Evolutionary conservation across 1,140 invertebrate species (phyloP).

Genomic region (Drosophila parvula): DNA sequence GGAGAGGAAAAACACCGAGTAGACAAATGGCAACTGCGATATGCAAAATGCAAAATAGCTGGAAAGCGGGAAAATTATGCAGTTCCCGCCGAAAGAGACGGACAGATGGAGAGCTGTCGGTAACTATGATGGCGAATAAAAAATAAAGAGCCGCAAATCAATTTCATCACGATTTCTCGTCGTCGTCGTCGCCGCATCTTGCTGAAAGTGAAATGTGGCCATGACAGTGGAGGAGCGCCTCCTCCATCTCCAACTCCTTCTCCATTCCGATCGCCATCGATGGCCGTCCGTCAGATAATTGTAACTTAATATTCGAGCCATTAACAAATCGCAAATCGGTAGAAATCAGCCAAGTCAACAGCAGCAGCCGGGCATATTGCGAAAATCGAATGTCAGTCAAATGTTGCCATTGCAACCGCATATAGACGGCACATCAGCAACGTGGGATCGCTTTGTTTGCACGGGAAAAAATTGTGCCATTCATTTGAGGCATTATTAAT

Average conservation of each 20-base stretch:
- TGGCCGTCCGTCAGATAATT: slow-evolving; percentile 61
- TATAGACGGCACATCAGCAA: slow-evolving; percentile 6
- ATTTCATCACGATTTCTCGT: slow-evolving; percentile 79
- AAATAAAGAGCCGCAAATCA: slow-evolving; percentile 76
- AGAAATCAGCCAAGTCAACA: slow-evolving; percentile 62
- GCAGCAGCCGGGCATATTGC: slow-evolving; percentile 6
- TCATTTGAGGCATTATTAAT: background rate
- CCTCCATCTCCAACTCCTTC: background rate
- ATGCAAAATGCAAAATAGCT: slow-evolving; percentile 78
- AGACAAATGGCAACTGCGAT: slow-evolving; percentile 69
- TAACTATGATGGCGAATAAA: slow-evolving; percentile 67
- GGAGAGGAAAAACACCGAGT: slow-evolving; percentile 28
- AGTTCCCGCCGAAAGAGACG: slow-evolving; percentile 19
- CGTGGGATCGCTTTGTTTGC: slow-evolving; percentile 17
- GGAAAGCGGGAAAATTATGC: slow-evolving; percentile 78
- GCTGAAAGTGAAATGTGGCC: slow-evolving; percentile 80
- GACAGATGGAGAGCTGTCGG: slow-evolving; percentile 47
- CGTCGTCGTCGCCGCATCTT: slow-evolving; percentile 58
- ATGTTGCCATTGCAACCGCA: slow-evolving; percentile 30
- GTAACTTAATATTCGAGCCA: slow-evolving; percentile 74
- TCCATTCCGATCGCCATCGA: slow-evolving; percentile 40
- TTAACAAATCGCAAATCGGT: slow-evolving; percentile 72
- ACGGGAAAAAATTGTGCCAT: background rate
- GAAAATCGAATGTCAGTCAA: slow-evolving; percentile 40
- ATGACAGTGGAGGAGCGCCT: slow-evolving; percentile 62